Evolutionary conservation across 2,888 invertebrate genomes (phyloP).

Genomic region (Aphrophora alni): DNA sequence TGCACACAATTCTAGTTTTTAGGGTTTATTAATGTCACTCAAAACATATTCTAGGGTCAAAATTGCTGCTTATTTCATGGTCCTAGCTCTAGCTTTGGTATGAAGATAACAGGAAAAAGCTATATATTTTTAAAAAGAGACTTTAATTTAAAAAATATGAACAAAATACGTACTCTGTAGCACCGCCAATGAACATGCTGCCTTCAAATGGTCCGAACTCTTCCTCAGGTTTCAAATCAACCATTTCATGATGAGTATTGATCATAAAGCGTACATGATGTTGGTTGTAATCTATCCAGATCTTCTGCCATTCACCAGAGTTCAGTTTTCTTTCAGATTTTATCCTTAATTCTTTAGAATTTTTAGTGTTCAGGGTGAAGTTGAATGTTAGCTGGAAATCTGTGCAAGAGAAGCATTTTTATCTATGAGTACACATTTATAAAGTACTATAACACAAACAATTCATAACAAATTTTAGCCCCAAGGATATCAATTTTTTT

Average conservation of each 20-base stretch:
- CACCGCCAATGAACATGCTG: slow-evolving; percentile 92
- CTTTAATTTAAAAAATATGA: no score
- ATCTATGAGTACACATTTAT: no score
- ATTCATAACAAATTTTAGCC: no score
- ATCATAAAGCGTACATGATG: slow-evolving; percentile 93
- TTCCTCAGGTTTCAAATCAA: slow-evolving; percentile 81
- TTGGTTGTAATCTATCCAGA: slow-evolving; percentile 94
- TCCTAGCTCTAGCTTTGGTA: no score
- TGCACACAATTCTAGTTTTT: no score
- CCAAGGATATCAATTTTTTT: no score
- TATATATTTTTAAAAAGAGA: no score
- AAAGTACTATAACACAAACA: no score
- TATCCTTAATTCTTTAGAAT: slow-evolving; percentile 80
- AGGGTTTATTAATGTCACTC: no score
- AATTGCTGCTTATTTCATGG: no score
- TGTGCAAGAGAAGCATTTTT: slow-evolving; percentile 52
- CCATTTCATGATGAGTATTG: slow-evolving; percentile 88
- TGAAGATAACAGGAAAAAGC: no score
- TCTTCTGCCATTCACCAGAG: slow-evolving; percentile 95
- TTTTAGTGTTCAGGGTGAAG: slow-evolving; percentile 85
- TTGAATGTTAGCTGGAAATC: slow-evolving; percentile 89
- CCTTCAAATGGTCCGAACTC: slow-evolving; percentile 93
- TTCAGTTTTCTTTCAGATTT: slow-evolving; percentile 83
- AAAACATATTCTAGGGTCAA: no score
- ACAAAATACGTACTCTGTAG: slow-evolving; percentile 79